Evolutionary conservation across 2,888 invertebrate genomes (phyloP).

Genomic region (Liodrosophila aerea): DNA sequence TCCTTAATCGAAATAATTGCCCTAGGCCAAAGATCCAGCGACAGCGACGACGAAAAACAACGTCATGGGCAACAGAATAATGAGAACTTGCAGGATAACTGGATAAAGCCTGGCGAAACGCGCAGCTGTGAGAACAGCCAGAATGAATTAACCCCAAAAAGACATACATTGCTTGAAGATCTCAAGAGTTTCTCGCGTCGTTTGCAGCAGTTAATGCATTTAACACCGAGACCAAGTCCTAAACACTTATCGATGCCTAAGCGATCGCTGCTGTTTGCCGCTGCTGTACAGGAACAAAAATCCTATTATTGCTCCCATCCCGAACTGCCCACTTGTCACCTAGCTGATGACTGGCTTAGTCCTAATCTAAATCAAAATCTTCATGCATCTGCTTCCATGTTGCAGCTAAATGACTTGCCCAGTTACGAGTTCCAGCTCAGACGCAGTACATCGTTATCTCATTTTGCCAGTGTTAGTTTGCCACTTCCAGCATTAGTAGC

Average conservation of each 20-base stretch:
- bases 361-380: constrained; percentile 5
- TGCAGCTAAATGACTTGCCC: constrained; percentile 55
- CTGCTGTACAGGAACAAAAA: constrained; percentile 57
- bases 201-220: constrained; percentile 63
- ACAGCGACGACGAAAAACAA: constrained; percentile 54
- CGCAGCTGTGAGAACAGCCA: constrained; percentile 77
- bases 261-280: constrained; percentile 27
- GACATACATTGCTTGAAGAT: constrained; percentile 74
- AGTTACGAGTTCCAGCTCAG: constrained; percentile 44
- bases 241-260: constrained; percentile 12
- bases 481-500: constrained; percentile 16
- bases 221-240: constrained; percentile 26
- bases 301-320: constrained; percentile 79
- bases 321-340: constrained; percentile 61
- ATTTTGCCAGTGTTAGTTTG: constrained; percentile 37
- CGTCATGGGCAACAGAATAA: constrained; percentile 39
- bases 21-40: constrained; percentile 41
- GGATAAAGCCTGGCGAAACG: constrained; percentile 80
- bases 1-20: constrained; percentile 48
- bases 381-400: constrained; percentile 52
- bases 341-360: constrained; percentile 22
- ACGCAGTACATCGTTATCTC: constrained; percentile 45
- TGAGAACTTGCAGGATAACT: constrained; percentile 67
- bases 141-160: constrained; percentile 56
- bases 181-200: constrained; percentile 75